These are phyloP conservation scores for Sinocyclocheilus maitianheensis DNA, from an alignment of 2,113 vertebrate species.

Conservation along the genomic window DNA sequence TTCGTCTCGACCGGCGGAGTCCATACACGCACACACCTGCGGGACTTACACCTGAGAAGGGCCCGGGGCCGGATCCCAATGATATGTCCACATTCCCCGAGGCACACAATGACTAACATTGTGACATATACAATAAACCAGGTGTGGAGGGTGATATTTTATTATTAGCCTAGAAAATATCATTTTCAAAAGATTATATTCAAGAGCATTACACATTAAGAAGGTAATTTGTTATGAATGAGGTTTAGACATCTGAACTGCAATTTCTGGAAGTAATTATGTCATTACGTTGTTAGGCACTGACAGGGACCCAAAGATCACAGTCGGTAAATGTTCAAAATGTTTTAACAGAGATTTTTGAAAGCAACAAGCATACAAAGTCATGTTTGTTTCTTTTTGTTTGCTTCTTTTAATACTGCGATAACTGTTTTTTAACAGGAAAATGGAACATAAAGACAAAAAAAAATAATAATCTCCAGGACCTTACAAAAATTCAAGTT, in stretches of 20 bases:
- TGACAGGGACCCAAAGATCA: background rate
- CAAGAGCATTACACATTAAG: slow-evolving; percentile 33
- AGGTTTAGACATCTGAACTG: slow-evolving; percentile 21
- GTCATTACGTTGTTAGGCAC: background rate
- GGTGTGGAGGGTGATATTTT: slow-evolving; percentile 58
- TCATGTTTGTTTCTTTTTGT: background rate
- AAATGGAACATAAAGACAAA: background rate
- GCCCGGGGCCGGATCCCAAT: slow-evolving; percentile 53
- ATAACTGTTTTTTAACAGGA: background rate
- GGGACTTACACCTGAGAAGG: slow-evolving; percentile 49
- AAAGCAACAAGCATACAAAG: background rate
- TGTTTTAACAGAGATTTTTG: slow-evolving; percentile 1
- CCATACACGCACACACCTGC: slow-evolving; percentile 56
- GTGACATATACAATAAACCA: slow-evolving; percentile 65
- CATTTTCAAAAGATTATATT: slow-evolving; percentile 27
- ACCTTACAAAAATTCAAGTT: slow-evolving; percentile 8
- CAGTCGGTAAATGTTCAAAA: slow-evolving; percentile 6
- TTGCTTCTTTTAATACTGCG: background rate
- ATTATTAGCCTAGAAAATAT: background rate
- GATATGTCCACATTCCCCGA: slow-evolving; percentile 65
- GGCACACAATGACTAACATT: slow-evolving; percentile 73
- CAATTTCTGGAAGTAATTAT: slow-evolving; percentile 11
- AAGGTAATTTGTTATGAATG: background rate
- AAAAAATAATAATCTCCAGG: background rate
- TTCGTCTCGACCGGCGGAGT: slow-evolving; percentile 23